These are phyloP conservation scores for Delphinapterus leucas DNA, from an alignment of 2,113 vertebrate species.

Conservation along the genomic window DNA sequence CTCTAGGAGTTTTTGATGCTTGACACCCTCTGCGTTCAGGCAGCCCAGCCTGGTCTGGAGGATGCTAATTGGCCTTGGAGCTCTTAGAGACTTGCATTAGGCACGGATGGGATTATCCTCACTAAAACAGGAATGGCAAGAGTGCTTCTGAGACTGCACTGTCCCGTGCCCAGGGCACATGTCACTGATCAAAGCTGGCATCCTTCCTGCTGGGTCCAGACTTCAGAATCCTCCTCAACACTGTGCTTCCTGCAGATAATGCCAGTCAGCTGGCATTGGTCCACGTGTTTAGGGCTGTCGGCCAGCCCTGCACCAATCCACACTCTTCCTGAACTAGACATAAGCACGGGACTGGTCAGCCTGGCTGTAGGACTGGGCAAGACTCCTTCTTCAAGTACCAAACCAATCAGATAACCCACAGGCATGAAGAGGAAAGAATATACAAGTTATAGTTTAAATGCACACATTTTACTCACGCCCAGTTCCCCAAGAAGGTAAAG, in stretches of 20 bases:
- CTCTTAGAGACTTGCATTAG: neutral
- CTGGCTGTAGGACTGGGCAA: neutral
- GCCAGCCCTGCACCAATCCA: neutral
- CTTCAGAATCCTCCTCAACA: neutral
- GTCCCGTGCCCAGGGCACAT: neutral
- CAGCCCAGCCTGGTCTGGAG: neutral
- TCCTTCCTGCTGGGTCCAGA: neutral
- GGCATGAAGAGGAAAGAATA: neutral
- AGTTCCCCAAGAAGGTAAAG: constrained; percentile 18
- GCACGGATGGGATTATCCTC: neutral
- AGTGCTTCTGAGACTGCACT: neutral
- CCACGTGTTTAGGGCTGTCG: neutral
- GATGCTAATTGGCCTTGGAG: neutral
- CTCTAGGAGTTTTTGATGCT: neutral
- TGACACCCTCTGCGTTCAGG: neutral
- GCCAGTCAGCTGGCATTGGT: neutral
- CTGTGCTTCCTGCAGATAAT: neutral
- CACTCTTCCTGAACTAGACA: neutral
- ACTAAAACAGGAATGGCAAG: neutral
- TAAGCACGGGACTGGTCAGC: neutral
- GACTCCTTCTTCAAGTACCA: neutral
- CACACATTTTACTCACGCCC: neutral
- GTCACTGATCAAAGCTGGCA: neutral
- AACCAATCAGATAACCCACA: neutral
- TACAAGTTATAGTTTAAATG: neutral